These are phyloP conservation scores for Cephus cinctus DNA, from an alignment of 1,140 invertebrate genomes.

Conservation along the genomic window DNA sequence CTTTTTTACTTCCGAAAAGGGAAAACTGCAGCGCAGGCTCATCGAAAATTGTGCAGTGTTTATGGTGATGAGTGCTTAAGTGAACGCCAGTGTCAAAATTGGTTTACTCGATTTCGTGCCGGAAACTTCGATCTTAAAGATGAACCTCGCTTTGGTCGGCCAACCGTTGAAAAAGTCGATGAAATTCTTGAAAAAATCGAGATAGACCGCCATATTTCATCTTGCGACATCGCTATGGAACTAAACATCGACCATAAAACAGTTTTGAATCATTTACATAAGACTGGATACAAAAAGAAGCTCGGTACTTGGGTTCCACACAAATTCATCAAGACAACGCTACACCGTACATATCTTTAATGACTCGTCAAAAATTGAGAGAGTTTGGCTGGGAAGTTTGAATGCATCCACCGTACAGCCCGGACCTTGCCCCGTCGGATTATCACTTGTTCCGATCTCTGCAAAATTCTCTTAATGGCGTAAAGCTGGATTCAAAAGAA, in stretches of 20 bases:
- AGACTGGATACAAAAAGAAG: constrained; percentile 19
- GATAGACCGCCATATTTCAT: too few species aligned
- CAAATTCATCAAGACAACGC: constrained; percentile 10
- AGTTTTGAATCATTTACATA: constrained; percentile 21
- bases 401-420: constrained; percentile 49
- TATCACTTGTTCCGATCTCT: constrained; percentile 44
- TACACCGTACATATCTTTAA: constrained; percentile 15
- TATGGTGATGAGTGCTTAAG: too few species aligned
- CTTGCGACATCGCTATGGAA: constrained; percentile 6
- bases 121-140: too few species aligned
- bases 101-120: too few species aligned
- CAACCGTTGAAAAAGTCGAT: too few species aligned
- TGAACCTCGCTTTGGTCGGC: too few species aligned
- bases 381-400: constrained; percentile 50
- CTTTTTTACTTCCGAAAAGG: too few species aligned
- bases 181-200: too few species aligned
- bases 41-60: too few species aligned
- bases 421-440: constrained; percentile 48
- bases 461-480: constrained; percentile 24
- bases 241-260: constrained; percentile 15
- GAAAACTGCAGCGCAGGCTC: too few species aligned
- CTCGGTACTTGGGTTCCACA: constrained; percentile 21
- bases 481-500: constrained; percentile 12
- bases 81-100: too few species aligned
- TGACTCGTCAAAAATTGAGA: constrained; percentile 27